Conservation (phyloP, 1,140 invertebrate genomes). For the Listronotus bonariensis region DNA sequence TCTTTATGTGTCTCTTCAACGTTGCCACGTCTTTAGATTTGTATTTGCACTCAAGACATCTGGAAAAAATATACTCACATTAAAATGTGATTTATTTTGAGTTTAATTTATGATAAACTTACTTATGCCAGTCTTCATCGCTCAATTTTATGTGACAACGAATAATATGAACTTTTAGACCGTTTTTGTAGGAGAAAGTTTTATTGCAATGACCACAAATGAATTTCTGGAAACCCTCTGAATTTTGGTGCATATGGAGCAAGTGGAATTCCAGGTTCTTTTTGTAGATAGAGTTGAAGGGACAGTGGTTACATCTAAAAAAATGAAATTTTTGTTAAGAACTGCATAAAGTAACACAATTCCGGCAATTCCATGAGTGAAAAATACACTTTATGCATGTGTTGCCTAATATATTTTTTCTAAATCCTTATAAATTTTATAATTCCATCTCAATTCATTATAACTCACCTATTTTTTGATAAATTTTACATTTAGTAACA, state of each 20-base stretch:
- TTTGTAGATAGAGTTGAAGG: constrained; percentile 32
- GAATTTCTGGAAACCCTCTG: constrained; percentile 27
- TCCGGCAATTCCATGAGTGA: too few relatives aligned
- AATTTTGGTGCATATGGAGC: constrained; percentile 26
- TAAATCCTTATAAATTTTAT: too few relatives aligned
- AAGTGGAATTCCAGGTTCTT: constrained; percentile 31
- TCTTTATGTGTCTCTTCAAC: constrained; percentile 30
- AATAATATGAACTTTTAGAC: constrained; percentile 25
- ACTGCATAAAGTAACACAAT: too few relatives aligned
- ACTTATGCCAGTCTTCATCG: constrained; percentile 32
- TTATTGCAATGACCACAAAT: constrained; percentile 31
- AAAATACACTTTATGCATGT: too few relatives aligned
- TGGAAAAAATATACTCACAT: constrained; percentile 4
- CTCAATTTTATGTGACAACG: constrained; percentile 20
- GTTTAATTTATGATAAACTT: constrained; percentile 3
- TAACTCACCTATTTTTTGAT: too few relatives aligned
- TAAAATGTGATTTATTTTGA: too few relatives aligned
- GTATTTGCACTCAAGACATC: constrained; percentile 27
- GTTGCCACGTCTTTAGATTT: constrained; percentile 22
- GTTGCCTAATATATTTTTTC: too few relatives aligned
- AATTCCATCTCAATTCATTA: too few relatives aligned
- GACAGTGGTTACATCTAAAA: constrained; percentile 23
- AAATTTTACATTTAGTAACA: too few relatives aligned
- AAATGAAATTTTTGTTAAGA: too few relatives aligned
- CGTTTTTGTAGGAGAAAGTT: constrained; percentile 28